Evolutionary conservation across 1,140 invertebrate genomes (phyloP).

Genomic region (Drosophila funebris): DNA sequence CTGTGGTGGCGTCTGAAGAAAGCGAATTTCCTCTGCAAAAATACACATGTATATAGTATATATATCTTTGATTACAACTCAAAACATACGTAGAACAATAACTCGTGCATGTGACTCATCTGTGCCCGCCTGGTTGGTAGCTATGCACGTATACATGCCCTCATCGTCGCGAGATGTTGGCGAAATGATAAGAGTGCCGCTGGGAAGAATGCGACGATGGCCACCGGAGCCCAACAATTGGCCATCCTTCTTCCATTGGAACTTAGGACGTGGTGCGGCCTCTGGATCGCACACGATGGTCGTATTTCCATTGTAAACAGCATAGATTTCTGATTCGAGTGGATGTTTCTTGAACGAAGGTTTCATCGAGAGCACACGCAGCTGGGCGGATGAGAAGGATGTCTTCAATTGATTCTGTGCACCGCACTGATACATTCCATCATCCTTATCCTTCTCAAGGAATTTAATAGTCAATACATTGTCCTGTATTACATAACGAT

Average conservation of each 20-base stretch:
- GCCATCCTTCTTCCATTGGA: slow-evolving; percentile 96
- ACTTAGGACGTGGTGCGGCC: slow-evolving; percentile 94
- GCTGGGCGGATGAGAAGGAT: slow-evolving; percentile 93
- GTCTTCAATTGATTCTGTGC: slow-evolving; percentile 95
- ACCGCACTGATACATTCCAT: slow-evolving; percentile 98
- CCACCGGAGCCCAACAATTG: slow-evolving; percentile 91
- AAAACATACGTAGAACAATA: slow-evolving; percentile 91
- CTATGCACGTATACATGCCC: slow-evolving; percentile 94
- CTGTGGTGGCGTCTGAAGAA: slow-evolving; percentile 88
- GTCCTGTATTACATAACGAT: slow-evolving; percentile 92
- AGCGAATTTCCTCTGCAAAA: slow-evolving; percentile 87
- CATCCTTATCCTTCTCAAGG: slow-evolving; percentile 91
- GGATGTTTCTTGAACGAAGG: slow-evolving; percentile 96
- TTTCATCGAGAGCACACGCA: slow-evolving; percentile 93
- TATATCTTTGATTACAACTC: neutral
- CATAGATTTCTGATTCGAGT: slow-evolving; percentile 94
- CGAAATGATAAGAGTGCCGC: slow-evolving; percentile 93
- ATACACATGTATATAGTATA: neutral
- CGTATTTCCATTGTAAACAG: slow-evolving; percentile 94
- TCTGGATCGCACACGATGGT: slow-evolving; percentile 97
- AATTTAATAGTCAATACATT: slow-evolving; percentile 94
- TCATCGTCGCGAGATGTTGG: slow-evolving; percentile 94
- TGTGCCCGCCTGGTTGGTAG: slow-evolving; percentile 92
- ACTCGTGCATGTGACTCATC: slow-evolving; percentile 92
- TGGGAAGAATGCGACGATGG: slow-evolving; percentile 90